phyloP scores from a whole-genome alignment of 1,140 invertebrate genomes.

The Drosophila lacteicornis region DNA sequence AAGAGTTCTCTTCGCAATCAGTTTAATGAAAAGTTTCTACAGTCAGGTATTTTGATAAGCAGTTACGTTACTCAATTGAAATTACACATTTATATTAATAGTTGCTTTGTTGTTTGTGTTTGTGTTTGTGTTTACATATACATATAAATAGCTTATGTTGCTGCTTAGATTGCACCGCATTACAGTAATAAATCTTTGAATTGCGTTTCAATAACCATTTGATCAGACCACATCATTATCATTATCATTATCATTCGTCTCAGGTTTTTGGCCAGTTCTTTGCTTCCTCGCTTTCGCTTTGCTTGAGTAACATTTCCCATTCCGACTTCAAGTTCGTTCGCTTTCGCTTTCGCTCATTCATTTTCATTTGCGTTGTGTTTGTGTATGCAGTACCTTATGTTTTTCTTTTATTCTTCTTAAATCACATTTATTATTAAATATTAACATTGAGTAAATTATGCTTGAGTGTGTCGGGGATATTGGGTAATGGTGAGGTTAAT shows the following conservation, averaged over 20 bases:
- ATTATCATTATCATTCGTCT: slow-evolving; percentile 43
- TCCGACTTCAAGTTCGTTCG: slow-evolving; percentile 7
- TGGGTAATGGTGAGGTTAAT: slow-evolving; percentile 56
- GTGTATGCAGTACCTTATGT: slow-evolving; percentile 61
- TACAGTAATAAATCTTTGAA: slow-evolving; percentile 66
- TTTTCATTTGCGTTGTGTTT: slow-evolving; percentile 21
- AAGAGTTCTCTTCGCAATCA: slow-evolving; percentile 35
- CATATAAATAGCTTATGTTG: slow-evolving; percentile 69
- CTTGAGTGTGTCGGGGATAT: slow-evolving; percentile 63
- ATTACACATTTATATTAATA: slow-evolving; percentile 70
- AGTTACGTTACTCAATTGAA: slow-evolving; percentile 79
- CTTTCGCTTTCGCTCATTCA: slow-evolving; percentile 29
- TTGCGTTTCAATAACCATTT: slow-evolving; percentile 59
- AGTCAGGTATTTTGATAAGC: slow-evolving; percentile 83
- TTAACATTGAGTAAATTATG: slow-evolving; percentile 82
- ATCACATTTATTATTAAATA: slow-evolving; percentile 82
- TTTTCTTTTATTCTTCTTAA: slow-evolving; percentile 67
- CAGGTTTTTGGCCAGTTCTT: slow-evolving; percentile 42
- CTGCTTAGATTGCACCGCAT: slow-evolving; percentile 65
- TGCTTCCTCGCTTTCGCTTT: slow-evolving; percentile 15
- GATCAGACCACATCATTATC: slow-evolving; percentile 52
- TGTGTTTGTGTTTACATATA: slow-evolving; percentile 56
- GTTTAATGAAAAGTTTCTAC: slow-evolving; percentile 78
- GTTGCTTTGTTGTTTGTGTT: slow-evolving; percentile 17
- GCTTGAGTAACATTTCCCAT: slow-evolving; percentile 31